Evolutionary conservation across 2,888 invertebrate genomes (phyloP).

Genomic region (Caenorhabditis imperialis): DNA sequence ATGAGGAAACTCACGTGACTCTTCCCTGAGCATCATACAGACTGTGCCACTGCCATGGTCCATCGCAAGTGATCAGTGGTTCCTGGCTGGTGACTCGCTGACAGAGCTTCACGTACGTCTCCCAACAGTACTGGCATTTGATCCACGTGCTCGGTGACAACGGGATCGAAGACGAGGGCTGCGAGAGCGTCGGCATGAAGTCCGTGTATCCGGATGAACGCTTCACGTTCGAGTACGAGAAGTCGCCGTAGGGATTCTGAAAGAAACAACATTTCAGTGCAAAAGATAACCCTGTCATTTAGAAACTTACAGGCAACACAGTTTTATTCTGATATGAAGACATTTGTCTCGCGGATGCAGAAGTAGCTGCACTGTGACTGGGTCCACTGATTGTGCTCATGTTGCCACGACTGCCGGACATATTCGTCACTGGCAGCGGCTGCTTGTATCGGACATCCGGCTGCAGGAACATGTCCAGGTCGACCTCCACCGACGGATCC

Average conservation of each 20-base stretch:
- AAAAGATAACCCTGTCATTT: too few relatives aligned
- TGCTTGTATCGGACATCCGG: conserved; percentile 40
- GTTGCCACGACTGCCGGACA: conserved; percentile 12
- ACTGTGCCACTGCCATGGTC: conserved; percentile 52
- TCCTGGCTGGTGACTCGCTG: conserved; percentile 22
- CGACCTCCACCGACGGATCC: conserved; percentile 46
- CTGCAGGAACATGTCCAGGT: conserved; percentile 26
- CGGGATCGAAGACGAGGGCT: conserved; percentile 10
- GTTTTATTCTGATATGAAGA: conserved; percentile 4
- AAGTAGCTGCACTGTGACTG: conserved; percentile 12
- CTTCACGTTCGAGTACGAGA: conserved; percentile 28
- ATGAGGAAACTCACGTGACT: conserved; percentile 30
- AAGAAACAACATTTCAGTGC: too few relatives aligned
- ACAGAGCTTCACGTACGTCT: conserved; percentile 41
- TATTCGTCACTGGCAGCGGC: conserved; percentile 7
- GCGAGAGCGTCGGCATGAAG: conserved; percentile 19
- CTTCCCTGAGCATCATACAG: conserved; percentile 33
- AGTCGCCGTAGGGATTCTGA: too few relatives aligned
- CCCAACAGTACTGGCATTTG: conserved; percentile 43
- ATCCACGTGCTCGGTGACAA: conserved; percentile 6
- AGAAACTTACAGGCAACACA: conserved; percentile 13
- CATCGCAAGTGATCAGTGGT: conserved; percentile 19
- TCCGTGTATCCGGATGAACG: conserved; percentile 28
- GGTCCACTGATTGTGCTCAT: conserved; percentile 15
- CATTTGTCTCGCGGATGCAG: conserved; percentile 1